Evolutionary conservation across 2,888 invertebrate species (phyloP), one percentile per base, ranked within the genome.

Genomic region (Gari tellinella): DNA sequence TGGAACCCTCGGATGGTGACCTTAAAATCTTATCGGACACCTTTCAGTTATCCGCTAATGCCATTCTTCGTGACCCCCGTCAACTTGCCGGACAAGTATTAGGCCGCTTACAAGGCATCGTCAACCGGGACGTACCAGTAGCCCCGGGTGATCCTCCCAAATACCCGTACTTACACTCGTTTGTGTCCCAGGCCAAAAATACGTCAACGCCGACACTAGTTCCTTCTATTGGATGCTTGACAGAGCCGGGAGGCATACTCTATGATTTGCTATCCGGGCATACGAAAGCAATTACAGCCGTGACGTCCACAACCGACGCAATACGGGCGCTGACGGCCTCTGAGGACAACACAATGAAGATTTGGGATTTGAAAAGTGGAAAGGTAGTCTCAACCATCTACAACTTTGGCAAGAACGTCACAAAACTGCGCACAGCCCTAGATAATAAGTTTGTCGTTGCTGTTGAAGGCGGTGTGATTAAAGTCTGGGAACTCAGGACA

Each of bases 51-150:
- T 94, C 95, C 84, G 94, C 95, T 5, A 94, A 94, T 86, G 95
- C 96, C 17, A 92, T 97, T 61, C 95, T 95, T 86, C 95, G 96
- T 84, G 97, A 97, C 90, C 96, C 96, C 38, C 94, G 95, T 86
- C 97, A 97, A 91, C 95, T 97, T 86, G 96, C 95, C 85, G 95
- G 96, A 2, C 94, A 96, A 76, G 92, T 95, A 75, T 94, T 92
- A 49, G 92, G 92, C 7, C 89, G 93, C 46, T 85, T 93, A 17
- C 86, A 90, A 31, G 84, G 87, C 21, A 86, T 92, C 53, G 87
- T 92, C 53, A 82, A 86, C 31, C 75, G 83, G 48, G 90, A 90
- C 55, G 63, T 86, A 3, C 90, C 90, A 7, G 80, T 82, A 14
- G 78, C 90, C 0, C 85, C 89, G 1, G 85, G 84, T 0, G 91